Percentiles rank a stretch among this genome's conserved stretches.
phyloP scores from a whole-genome alignment of 2,797 vertebrate species.

The Orestias chungarensis region DNA sequence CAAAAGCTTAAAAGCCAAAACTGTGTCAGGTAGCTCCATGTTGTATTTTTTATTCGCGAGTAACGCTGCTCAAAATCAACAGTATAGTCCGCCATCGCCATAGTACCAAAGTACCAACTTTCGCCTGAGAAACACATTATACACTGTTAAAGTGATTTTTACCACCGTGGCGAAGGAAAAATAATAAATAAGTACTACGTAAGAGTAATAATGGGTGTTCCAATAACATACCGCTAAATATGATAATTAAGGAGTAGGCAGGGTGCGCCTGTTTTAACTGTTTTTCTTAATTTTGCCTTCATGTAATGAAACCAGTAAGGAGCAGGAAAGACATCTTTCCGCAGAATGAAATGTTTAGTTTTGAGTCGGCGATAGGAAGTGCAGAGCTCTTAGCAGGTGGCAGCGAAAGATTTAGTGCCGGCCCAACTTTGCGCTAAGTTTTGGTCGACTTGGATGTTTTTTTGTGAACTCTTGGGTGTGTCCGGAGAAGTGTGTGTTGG shows the following conservation, averaged over 20 bases:
- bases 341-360: conserved; percentile 20
- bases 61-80: too few species aligned
- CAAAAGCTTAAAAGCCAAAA: too few species aligned
- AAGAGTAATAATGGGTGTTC: too few species aligned
- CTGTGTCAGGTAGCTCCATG: too few species aligned
- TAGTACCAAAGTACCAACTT: too few species aligned
- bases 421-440: conserved; percentile 19
- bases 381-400: conserved; percentile 10
- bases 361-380: conserved; percentile 11
- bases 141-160: too few species aligned
- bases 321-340: background rate
- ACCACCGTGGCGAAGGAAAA: too few species aligned
- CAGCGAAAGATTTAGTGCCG: conserved; percentile 25
- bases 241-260: conserved; percentile 15
- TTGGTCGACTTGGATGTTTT: conserved; percentile 42
- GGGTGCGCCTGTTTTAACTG: conserved; percentile 7
- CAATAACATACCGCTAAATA: background rate
- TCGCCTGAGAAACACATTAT: too few species aligned
- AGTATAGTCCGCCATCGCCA: too few species aligned
- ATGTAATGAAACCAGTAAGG: conserved; percentile 12
- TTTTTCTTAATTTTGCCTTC: conserved; percentile 10
- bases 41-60: too few species aligned
- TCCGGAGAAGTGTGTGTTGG: conserved; percentile 26
- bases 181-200: too few species aligned
- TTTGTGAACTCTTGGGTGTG: conserved; percentile 62